Evolutionary conservation across 2,797 vertebrate genomes (phyloP), one percentile per base, ranked within the genome.

Genomic region (Amblyopsis hoosieri): DNA sequence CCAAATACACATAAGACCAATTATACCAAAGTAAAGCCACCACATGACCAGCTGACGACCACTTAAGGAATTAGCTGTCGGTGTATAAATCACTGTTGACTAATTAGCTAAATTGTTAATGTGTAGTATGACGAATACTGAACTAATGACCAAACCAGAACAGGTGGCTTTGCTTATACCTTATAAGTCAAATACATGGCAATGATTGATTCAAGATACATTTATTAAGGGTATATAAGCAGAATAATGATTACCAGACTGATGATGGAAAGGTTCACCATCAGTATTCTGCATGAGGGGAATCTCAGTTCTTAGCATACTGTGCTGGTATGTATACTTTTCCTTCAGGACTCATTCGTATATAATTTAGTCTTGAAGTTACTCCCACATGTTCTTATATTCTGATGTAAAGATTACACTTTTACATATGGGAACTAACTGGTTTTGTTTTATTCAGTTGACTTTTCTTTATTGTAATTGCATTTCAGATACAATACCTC

Each of bases 41-140:
- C 69, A 67, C 73, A 64, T 78, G 72, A 82, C 71, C 60, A 74
- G 51, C 78, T 82, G 84, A 87, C 79, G 87, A 74, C 82, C 79
- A 85, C 85, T 92, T 87, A 90, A 85, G 71, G 75, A 79, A 88
- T 89, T 88, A 85, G 75, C 76, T 69, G 67, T 67, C 47, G 37
- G 78, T 87, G 79, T 77, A 89, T 85, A 87, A 81, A 90, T 88
- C 79, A 73, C 83, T 69, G 58, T 79, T 82, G 76, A 78, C 77
- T 86, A 86, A 89, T 91, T 87, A 88, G 76, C 81, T 80, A 81
- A 88, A 90, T 86, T 87, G 76, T 86, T 84, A 87, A 89, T 87
- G 83, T 79, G 65, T 67, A 71, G 76, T 57, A 69, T 12, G 15
- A 51, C 47, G 60, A 62, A 47, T 42, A 49, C 45, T 54, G 59